Conservation (phyloP, 2,888 invertebrate genomes). For the Kuschelorhynchus macadamiae region DNA sequence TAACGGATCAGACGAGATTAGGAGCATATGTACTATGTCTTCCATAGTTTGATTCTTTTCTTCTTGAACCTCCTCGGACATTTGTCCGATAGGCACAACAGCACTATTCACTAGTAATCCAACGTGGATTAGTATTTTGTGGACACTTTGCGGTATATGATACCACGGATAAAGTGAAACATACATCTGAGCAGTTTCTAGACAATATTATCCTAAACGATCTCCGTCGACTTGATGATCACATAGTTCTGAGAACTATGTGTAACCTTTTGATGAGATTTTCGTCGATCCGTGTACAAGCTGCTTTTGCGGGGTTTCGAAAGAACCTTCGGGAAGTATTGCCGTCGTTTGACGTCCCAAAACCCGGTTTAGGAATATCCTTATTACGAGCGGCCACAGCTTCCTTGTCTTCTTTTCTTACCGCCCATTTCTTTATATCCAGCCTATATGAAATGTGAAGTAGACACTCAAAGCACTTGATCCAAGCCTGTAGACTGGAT, state of each 20-base stretch:
- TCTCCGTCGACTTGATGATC: too few species aligned
- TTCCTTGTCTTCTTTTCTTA: slow-evolving; percentile 20
- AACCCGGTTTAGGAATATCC: slow-evolving; percentile 52
- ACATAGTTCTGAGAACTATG: too few species aligned
- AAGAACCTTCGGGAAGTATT: slow-evolving; percentile 52
- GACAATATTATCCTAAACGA: too few species aligned
- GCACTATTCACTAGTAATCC: too few species aligned
- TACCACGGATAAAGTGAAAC: too few species aligned
- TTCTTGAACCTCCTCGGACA: slow-evolving; percentile 1
- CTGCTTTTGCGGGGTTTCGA: slow-evolving; percentile 32
- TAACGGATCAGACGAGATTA: too few species aligned
- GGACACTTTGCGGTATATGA: slow-evolving; percentile 44
- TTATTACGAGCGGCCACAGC: slow-evolving; percentile 10
- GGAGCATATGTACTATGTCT: too few species aligned
- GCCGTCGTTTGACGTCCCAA: slow-evolving; percentile 49
- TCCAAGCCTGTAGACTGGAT: neutral
- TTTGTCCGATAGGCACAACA: too few species aligned
- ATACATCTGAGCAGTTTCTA: too few species aligned
- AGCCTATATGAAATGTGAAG: neutral
- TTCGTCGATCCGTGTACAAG: slow-evolving; percentile 27
- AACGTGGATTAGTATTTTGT: slow-evolving; percentile 49
- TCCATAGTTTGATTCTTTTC: too few species aligned
- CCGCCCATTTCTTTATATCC: slow-evolving; percentile 30
- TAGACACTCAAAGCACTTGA: slow-evolving; percentile 26
- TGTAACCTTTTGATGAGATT: neutral